Conservation (phyloP, 2,113 vertebrate species). For the Nothoprocta perdicaria region DNA sequence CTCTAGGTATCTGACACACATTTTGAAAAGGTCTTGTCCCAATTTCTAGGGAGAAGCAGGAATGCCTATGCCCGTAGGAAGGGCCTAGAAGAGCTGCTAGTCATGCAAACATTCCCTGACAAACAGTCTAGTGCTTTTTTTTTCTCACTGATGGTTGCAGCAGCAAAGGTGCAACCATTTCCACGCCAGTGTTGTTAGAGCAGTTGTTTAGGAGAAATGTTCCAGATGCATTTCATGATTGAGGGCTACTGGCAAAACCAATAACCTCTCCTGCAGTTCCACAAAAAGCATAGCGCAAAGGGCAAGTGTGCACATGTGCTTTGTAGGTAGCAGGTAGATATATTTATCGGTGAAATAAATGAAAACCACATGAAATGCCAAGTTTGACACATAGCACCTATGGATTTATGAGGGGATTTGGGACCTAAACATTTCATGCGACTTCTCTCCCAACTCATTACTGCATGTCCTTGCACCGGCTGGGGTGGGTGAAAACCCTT, state of each 20-base stretch:
- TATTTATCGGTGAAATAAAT: neutral
- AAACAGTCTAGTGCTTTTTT: neutral
- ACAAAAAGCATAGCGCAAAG: neutral
- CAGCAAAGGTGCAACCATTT: neutral
- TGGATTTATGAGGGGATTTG: neutral
- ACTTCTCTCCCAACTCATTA: neutral
- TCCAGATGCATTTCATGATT: neutral
- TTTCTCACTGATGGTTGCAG: neutral
- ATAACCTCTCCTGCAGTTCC: neutral
- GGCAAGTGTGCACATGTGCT: fast-evolving
- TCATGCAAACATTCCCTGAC: neutral
- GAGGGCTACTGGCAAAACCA: neutral
- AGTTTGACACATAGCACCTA: neutral
- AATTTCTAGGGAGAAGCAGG: neutral
- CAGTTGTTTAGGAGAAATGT: neutral
- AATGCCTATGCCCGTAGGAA: neutral
- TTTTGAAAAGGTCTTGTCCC: neutral
- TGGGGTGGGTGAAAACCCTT: neutral
- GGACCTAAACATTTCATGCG: neutral
- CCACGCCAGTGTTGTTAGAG: fast-evolving
- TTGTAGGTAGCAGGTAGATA: neutral
- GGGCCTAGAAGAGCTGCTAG: neutral
- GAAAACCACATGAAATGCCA: neutral
- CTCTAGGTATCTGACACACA: neutral
- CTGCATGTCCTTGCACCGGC: neutral